These are phyloP conservation scores for Eriocheir sinensis DNA, from an alignment of 1,140 invertebrate genomes.

Conservation along the genomic window DNA sequence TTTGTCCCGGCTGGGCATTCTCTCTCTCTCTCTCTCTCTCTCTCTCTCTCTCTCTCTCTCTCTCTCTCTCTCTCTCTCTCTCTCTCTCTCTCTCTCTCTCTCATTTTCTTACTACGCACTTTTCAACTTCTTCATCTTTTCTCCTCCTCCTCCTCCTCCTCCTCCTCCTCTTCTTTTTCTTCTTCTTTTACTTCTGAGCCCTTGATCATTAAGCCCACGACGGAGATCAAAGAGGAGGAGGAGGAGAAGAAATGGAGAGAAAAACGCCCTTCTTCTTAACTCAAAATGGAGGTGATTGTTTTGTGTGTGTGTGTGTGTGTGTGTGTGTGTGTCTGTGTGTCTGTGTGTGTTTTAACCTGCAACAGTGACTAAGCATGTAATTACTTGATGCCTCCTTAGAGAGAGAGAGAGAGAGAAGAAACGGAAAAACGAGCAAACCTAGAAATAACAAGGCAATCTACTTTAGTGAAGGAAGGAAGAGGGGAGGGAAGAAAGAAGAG, in stretches of 20 bases:
- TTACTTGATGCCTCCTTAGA: no score
- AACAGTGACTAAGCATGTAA: no score
- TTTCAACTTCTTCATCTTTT: conserved; percentile 14
- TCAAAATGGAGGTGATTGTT: no score
- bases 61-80: conserved; percentile 32
- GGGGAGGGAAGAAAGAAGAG: background rate
- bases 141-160: background rate
- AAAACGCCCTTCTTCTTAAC: no score
- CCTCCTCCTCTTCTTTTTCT: background rate
- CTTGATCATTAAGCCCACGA: background rate
- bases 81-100: conserved; percentile 31
- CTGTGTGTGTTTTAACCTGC: background rate
- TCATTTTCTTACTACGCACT: background rate
- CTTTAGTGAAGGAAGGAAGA: no score
- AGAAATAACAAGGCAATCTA: no score
- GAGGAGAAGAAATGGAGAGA: no score
- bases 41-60: conserved; percentile 34
- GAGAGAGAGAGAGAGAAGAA: no score
- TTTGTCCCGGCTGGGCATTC: no score
- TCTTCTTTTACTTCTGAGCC: background rate
- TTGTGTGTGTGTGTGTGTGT: no score
- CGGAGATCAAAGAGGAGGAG: no score
- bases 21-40: background rate
- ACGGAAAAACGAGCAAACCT: no score
- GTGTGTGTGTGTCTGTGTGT: background rate